Evolutionary conservation across 2,888 invertebrate species (phyloP).

Genomic region (Amblyjoppa fuscipennis): DNA sequence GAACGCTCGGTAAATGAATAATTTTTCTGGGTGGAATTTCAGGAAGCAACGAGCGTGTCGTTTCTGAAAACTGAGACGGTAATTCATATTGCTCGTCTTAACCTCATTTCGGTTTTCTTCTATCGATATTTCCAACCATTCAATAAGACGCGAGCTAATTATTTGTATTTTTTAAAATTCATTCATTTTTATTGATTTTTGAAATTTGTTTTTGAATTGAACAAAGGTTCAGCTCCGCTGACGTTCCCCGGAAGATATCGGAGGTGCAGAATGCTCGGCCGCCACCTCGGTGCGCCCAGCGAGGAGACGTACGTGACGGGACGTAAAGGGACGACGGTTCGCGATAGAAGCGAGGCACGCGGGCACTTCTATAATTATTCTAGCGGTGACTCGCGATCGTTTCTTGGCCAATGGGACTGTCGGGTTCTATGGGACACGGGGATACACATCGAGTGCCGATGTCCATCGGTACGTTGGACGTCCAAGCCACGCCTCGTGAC

Average conservation of each 20-base stretch:
- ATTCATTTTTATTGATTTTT: conserved; percentile 10
- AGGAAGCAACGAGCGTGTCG: conserved; percentile 4
- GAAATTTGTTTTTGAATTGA: conserved; percentile 20
- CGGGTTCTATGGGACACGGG: conserved; percentile 82
- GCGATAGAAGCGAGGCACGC: conserved; percentile 67
- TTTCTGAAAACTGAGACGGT: conserved; percentile 46
- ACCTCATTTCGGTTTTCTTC: conserved; percentile 41
- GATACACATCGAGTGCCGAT: conserved; percentile 73
- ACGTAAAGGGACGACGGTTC: conserved; percentile 62
- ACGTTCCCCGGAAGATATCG: not conserved
- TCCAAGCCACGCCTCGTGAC: conserved; percentile 85
- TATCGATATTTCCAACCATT: not conserved
- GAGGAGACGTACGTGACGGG: conserved; percentile 55
- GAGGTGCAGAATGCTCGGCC: conserved; percentile 48
- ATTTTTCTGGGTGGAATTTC: not conserved
- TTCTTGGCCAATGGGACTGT: conserved; percentile 85
- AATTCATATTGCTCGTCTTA: conserved; percentile 38
- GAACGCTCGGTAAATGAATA: no score
- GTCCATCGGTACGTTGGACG: conserved; percentile 66
- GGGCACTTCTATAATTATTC: conserved; percentile 82
- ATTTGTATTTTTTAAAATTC: not conserved
- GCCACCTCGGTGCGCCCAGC: conserved; percentile 31
- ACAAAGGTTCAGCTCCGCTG: conserved; percentile 22
- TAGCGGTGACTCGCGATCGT: conserved; percentile 81
- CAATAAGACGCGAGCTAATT: not conserved